A percentile compares a stretch with the other conserved stretches of the same genome.
Evolutionary conservation across 2,797 vertebrate genomes (phyloP).

Genomic region (Coreius guichenoti): DNA sequence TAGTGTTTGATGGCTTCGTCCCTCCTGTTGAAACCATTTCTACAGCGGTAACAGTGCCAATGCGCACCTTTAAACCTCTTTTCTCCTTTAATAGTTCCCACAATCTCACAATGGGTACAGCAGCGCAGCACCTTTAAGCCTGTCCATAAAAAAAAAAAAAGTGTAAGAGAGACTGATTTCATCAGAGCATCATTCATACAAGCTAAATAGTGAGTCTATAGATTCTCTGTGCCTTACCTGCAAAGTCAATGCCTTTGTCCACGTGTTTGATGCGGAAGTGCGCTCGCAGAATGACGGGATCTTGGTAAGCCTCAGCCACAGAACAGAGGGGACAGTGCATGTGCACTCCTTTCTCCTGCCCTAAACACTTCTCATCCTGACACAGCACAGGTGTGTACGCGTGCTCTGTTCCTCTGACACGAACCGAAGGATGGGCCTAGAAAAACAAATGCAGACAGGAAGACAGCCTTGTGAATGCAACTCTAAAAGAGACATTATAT

Average conservation of each 20-base stretch:
- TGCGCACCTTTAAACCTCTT: conserved; percentile 72
- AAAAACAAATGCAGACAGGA: background rate
- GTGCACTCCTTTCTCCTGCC: conserved; percentile 62
- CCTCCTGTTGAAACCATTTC: conserved; percentile 70
- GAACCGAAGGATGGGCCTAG: conserved; percentile 65
- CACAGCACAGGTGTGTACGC: conserved; percentile 66
- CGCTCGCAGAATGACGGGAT: conserved; percentile 63
- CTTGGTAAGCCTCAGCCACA: conserved; percentile 63
- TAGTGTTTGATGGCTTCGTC: conserved; percentile 72
- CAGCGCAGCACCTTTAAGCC: conserved; percentile 71
- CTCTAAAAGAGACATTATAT: background rate
- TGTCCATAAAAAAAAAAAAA: conserved; percentile 36
- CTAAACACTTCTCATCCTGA: conserved; percentile 65
- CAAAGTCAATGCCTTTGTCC: conserved; percentile 68
- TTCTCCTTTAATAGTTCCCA: conserved; percentile 73
- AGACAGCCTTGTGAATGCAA: background rate
- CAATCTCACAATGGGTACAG: conserved; percentile 72
- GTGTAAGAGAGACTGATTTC: background rate
- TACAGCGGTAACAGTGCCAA: conserved; percentile 72
- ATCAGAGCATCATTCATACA: background rate
- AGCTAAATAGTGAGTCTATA: background rate
- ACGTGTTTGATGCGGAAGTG: conserved; percentile 68
- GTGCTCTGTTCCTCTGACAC: conserved; percentile 64
- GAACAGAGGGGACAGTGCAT: conserved; percentile 68
- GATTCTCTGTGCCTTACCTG: conserved; percentile 53